These are phyloP conservation scores for Lottia gigantea DNA, from an alignment of 2,888 invertebrate genomes.

Conservation along the genomic window DNA sequence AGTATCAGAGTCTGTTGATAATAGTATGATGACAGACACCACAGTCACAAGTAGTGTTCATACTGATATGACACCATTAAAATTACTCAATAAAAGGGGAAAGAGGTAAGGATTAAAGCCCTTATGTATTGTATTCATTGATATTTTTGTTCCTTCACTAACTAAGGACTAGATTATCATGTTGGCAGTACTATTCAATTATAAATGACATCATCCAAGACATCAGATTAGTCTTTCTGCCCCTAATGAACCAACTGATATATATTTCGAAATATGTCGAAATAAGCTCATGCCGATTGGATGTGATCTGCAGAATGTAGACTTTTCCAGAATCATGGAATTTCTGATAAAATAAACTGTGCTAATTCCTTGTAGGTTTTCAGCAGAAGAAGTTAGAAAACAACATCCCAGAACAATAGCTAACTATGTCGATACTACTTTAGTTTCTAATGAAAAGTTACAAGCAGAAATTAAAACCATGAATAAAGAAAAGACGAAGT, in stretches of 20 bases:
- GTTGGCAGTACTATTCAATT: too few species aligned
- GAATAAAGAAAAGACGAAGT: slow-evolving; percentile 27
- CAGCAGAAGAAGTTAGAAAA: slow-evolving; percentile 47
- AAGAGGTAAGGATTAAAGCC: slow-evolving; percentile 26
- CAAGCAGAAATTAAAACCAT: slow-evolving; percentile 30
- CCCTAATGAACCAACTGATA: too few species aligned
- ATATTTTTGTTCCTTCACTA: too few species aligned
- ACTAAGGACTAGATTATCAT: neutral
- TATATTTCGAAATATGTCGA: too few species aligned
- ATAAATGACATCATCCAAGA: too few species aligned
- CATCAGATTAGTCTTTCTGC: too few species aligned
- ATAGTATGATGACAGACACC: slow-evolving; percentile 40
- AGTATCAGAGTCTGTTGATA: slow-evolving; percentile 25
- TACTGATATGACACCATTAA: slow-evolving; percentile 52
- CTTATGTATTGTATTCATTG: too few species aligned
- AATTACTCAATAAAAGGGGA: slow-evolving; percentile 38
- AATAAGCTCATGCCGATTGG: too few species aligned
- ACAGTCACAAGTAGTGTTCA: slow-evolving; percentile 27
- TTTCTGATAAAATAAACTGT: neutral
- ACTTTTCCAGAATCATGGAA: neutral
- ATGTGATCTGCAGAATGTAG: too few species aligned
- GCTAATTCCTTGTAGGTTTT: slow-evolving; percentile 33
- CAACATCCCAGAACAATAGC: slow-evolving; percentile 52
- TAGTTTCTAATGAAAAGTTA: slow-evolving; percentile 39
- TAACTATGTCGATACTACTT: slow-evolving; percentile 46